Evolutionary conservation across 2,113 vertebrate species (phyloP).

Genomic region (Neodontobutis hainanensis): DNA sequence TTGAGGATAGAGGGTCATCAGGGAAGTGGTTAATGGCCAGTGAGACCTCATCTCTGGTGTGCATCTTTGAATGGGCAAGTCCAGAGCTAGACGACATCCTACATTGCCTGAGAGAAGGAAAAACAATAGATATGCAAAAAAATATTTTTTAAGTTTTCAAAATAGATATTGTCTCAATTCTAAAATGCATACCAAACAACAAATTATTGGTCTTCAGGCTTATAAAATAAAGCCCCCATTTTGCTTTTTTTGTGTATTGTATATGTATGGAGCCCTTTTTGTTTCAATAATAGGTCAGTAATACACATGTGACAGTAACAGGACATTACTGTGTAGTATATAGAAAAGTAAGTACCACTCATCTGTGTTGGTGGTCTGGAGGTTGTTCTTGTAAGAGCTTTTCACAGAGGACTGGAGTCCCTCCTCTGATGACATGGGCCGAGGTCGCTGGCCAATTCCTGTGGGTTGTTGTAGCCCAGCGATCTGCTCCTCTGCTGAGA

Average conservation of each 20-base stretch:
- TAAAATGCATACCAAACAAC: too few relatives aligned
- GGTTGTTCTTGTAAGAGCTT: constrained; percentile 61
- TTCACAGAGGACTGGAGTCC: constrained; percentile 65
- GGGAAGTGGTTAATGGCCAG: constrained; percentile 63
- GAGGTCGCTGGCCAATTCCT: constrained; percentile 92
- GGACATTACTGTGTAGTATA: background rate
- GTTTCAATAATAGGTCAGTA: too few relatives aligned
- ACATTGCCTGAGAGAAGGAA: background rate
- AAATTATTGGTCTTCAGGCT: too few relatives aligned
- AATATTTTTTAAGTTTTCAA: too few relatives aligned
- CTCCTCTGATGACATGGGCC: constrained; percentile 83
- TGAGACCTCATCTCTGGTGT: constrained; percentile 76
- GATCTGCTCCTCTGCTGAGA: constrained; percentile 86
- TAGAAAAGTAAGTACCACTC: constrained; percentile 75
- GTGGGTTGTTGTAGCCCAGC: constrained; percentile 89
- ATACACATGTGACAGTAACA: too few relatives aligned
- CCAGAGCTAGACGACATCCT: constrained; percentile 21
- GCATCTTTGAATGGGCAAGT: constrained; percentile 62
- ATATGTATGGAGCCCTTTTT: too few relatives aligned
- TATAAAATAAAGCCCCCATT: too few relatives aligned
- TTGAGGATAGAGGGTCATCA: constrained; percentile 72
- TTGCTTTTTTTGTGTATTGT: background rate
- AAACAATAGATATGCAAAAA: too few relatives aligned
- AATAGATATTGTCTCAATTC: too few relatives aligned
- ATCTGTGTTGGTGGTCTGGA: constrained; percentile 28